Evolutionary conservation across 92 coral and sea anemone genomes (phyloP).

Genomic region (Hydrozoanthus gracilis): DNA sequence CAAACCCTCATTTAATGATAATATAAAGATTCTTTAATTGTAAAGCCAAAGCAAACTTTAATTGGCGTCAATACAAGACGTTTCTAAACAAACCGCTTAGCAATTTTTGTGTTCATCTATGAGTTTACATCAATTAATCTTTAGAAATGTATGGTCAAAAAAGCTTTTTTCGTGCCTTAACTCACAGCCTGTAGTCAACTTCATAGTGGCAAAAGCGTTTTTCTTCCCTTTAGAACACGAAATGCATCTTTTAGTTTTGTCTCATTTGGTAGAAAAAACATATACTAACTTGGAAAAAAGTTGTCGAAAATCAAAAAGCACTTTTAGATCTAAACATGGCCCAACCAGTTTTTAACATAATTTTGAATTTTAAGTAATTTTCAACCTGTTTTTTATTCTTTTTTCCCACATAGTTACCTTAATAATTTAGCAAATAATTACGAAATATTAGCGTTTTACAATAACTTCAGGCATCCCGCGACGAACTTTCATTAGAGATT

Average conservation of each 20-base stretch:
- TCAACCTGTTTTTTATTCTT: slow-evolving; percentile 37
- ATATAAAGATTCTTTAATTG: neutral
- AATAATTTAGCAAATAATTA: slow-evolving; percentile 47
- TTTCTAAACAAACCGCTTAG: slow-evolving; percentile 18
- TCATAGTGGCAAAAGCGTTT: too few species aligned
- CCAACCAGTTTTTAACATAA: neutral
- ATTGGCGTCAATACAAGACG: neutral
- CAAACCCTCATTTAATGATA: slow-evolving; percentile 9
- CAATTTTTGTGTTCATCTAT: slow-evolving; percentile 9
- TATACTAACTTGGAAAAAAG: neutral
- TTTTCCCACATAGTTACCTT: slow-evolving; percentile 40
- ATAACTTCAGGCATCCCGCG: neutral
- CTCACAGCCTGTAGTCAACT: neutral
- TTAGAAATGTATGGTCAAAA: neutral
- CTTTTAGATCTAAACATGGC: too few species aligned
- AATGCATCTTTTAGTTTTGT: neutral
- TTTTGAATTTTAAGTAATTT: slow-evolving; percentile 17
- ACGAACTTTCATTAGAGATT: neutral
- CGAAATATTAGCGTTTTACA: slow-evolving; percentile 23
- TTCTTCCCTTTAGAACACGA: too few species aligned
- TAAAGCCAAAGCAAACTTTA: slow-evolving; percentile 4
- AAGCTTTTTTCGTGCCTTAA: slow-evolving; percentile 2
- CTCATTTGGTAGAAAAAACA: neutral
- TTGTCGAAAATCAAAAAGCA: neutral
- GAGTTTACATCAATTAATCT: slow-evolving; percentile 19